phyloP scores from a whole-genome alignment of 2,888 invertebrate species.

The Heliconius erato region DNA sequence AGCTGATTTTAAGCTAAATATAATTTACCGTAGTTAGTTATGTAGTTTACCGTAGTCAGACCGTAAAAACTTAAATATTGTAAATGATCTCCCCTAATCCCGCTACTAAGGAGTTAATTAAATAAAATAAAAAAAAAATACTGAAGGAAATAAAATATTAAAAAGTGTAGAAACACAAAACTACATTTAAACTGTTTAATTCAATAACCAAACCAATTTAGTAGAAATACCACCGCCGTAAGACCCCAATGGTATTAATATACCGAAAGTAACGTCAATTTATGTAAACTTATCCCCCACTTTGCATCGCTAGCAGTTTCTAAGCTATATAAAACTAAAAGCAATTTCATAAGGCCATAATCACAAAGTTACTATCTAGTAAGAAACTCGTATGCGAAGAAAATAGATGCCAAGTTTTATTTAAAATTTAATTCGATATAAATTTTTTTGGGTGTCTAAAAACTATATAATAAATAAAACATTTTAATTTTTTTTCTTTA shows the following conservation, averaged over 20 bases:
- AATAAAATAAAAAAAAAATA: background rate
- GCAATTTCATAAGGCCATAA: conserved; percentile 53
- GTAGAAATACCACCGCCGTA: background rate
- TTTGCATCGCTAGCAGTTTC: conserved; percentile 50
- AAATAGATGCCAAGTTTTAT: conserved; percentile 48
- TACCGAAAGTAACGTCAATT: conserved; percentile 47
- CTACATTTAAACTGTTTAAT: conserved; percentile 22
- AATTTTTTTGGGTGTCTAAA: conserved; percentile 30
- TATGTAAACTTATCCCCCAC: conserved; percentile 50
- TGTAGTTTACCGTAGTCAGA: too few relatives aligned
- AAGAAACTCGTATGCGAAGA: conserved; percentile 44
- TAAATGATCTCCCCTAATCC: too few relatives aligned
- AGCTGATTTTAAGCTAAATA: background rate
- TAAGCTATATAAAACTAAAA: conserved; percentile 52
- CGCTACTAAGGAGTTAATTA: too few relatives aligned
- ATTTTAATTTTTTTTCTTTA: background rate
- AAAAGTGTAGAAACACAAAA: background rate
- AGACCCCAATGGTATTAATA: conserved; percentile 39
- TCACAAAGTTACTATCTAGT: conserved; percentile 51
- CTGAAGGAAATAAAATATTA: background rate
- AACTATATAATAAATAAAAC: background rate
- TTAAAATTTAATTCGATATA: conserved; percentile 43
- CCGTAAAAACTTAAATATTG: too few relatives aligned
- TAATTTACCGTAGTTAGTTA: too few relatives aligned
- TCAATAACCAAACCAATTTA: conserved; percentile 23